Base-by-base conservation (phyloP, 2,113 vertebrate genomes). In the Forbesichthys papilliferus region DNA sequence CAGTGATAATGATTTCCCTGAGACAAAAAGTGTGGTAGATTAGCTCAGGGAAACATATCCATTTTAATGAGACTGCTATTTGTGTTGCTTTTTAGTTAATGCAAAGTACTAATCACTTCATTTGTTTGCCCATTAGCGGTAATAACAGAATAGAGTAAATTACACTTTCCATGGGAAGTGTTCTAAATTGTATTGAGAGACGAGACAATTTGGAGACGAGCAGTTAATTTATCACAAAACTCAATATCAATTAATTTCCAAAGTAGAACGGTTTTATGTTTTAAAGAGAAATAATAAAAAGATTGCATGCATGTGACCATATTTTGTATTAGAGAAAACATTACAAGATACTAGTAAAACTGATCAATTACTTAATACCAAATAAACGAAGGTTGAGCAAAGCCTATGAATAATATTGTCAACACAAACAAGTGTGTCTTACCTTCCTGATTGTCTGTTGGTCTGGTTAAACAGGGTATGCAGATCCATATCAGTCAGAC, bases 401-500 rank as follows among this genome's bases (percentile, higher is more conserved):
- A 20, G 36, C 36, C 36, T 42, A 42, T 42, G 36, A 6, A 42
- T 42, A 56, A 56, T 20, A 56, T 18, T 56, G 16, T 56, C 18
- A 56, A 56, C 54, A 56, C 54, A 9, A 55, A 55, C 53, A n/a
- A 56, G 61, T 66, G 51, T 53, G 36, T 42, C 10, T 74, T 58
- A 76, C 66, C 72, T 71, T 47, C 34, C 48, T 65, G 10, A 8
- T n/a, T 20, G 48, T n/a, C n/a, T 78, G 56, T 66, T 49, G 46
- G 20, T 72, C 14, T 83, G 71, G 87, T 42, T 64, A 64, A 72
- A 70, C 86, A 93, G 92, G 91, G 90, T 55, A 92, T 93, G 91
- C 91, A 94, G 88, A 93, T 93, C 33, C 92, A 92, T 83, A 92
- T 93, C 69, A 92, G 92, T 51, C 90, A 91, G 77, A 92, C 92